Conservation (phyloP, 2,113 vertebrate species). For the Orcinus orca region DNA sequence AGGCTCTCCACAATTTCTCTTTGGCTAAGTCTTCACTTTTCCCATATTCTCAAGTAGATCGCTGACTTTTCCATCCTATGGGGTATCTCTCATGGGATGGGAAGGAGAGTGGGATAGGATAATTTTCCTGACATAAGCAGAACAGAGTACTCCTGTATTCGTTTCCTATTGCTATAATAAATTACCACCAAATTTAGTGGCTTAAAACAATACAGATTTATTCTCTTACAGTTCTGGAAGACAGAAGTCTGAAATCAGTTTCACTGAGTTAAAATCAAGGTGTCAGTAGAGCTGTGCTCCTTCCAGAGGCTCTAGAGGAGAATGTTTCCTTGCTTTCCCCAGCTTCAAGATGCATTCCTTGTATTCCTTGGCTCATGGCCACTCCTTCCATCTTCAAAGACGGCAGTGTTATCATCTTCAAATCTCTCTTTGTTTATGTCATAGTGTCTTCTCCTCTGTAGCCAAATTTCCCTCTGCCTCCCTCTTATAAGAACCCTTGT, state of each 20-base stretch:
- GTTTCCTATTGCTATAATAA: background rate
- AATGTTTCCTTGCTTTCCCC: background rate
- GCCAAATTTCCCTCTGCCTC: background rate
- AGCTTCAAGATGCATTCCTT: background rate
- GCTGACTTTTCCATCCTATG: background rate
- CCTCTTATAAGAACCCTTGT: background rate
- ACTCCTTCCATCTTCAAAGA: background rate
- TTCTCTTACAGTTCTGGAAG: background rate
- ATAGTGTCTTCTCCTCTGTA: background rate
- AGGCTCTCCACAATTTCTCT: background rate
- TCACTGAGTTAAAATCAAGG: background rate
- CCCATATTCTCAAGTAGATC: background rate
- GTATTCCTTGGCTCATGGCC: background rate
- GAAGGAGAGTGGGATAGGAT: background rate
- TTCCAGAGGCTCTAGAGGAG: background rate
- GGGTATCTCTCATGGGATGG: background rate
- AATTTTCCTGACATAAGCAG: background rate
- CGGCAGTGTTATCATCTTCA: background rate
- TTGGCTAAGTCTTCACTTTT: background rate
- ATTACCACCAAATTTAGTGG: background rate
- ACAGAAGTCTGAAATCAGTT: background rate
- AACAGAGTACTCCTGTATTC: background rate
- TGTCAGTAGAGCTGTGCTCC: background rate
- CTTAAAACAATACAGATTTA: background rate
- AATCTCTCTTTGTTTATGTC: background rate